phyloP scores from a whole-genome alignment of 2,888 invertebrate genomes.

The Xylota segnis region DNA sequence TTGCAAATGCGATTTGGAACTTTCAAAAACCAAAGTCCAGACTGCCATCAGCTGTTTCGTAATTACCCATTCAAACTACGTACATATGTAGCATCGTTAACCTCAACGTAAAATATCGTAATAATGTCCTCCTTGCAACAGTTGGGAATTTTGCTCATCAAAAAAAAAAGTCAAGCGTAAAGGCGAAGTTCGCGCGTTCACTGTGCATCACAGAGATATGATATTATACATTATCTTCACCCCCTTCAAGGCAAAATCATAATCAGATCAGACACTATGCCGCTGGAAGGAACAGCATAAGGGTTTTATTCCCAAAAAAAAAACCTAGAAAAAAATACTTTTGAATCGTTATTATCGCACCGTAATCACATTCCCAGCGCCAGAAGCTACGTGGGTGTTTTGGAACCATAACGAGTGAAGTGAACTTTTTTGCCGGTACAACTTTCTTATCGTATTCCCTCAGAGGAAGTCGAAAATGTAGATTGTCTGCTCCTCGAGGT shows the following conservation, averaged over 20 bases:
- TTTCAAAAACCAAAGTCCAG: neutral
- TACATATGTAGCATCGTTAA: slow-evolving; percentile 36
- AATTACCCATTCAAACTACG: slow-evolving; percentile 22
- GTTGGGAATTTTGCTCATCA: slow-evolving; percentile 30
- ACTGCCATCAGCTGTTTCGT: slow-evolving; percentile 17
- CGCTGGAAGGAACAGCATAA: slow-evolving; percentile 10
- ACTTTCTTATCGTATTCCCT: slow-evolving; percentile 62
- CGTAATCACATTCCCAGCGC: slow-evolving; percentile 38
- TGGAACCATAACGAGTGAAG: slow-evolving; percentile 36
- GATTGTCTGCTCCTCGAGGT: slow-evolving; percentile 22
- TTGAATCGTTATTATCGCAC: slow-evolving; percentile 49
- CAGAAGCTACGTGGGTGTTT: slow-evolving; percentile 15
- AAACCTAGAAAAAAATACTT: slow-evolving; percentile 24
- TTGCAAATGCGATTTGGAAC: too few relatives aligned
- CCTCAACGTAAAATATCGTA: neutral
- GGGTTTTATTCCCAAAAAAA: slow-evolving; percentile 4
- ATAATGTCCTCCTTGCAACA: slow-evolving; percentile 53
- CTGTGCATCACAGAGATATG: slow-evolving; percentile 35
- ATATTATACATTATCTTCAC: slow-evolving; percentile 45
- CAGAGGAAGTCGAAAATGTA: slow-evolving; percentile 28
- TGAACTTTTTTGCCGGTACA: slow-evolving; percentile 39
- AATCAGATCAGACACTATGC: slow-evolving; percentile 57
- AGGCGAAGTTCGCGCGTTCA: slow-evolving; percentile 7
- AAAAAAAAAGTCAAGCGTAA: slow-evolving; percentile 42
- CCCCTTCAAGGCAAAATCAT: slow-evolving; percentile 21